A percentile compares a stretch with the other conserved stretches of the same genome.
phyloP scores from a whole-genome alignment of 2,888 invertebrate species.

The Thecocarcelia acutangulata region DNA sequence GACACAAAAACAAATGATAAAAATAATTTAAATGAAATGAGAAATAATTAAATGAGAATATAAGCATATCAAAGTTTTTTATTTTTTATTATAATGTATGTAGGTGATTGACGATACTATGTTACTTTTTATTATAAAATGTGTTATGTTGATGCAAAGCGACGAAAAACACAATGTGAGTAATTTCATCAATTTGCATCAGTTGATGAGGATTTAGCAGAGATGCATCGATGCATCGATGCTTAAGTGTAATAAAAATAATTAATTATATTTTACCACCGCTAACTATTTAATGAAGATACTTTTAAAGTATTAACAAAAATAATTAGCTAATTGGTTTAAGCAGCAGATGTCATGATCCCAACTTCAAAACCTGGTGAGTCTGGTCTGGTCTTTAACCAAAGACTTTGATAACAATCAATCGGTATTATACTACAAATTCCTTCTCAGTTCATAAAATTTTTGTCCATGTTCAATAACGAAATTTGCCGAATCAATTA shows the following conservation, averaged over 20 bases:
- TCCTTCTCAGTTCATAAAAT: too few species aligned
- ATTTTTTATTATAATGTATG: slow-evolving; percentile 6
- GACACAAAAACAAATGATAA: slow-evolving; percentile 18
- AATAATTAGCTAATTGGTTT: too few species aligned
- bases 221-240: neutral
- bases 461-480: too few species aligned
- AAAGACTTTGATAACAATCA: too few species aligned
- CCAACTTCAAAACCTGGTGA: too few species aligned
- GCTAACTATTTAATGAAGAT: neutral
- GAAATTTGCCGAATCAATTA: too few species aligned
- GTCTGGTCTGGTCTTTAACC: too few species aligned
- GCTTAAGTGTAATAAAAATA: neutral
- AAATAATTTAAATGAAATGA: slow-evolving; percentile 11
- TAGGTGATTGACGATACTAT: slow-evolving; percentile 19
- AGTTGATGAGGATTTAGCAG: neutral
- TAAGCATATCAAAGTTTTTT: slow-evolving; percentile 13
- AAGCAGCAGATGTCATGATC: too few species aligned
- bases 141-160: neutral
- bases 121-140: slow-evolving; percentile 5
- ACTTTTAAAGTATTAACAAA: too few species aligned
- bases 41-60: slow-evolving; percentile 43
- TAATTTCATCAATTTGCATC: slow-evolving; percentile 32
- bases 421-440: too few species aligned
- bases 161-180: slow-evolving; percentile 8
- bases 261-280: slow-evolving; percentile 11